These are phyloP conservation scores for Anseranas semipalmata DNA, from an alignment of 2,113 vertebrate genomes.

Conservation along the genomic window DNA sequence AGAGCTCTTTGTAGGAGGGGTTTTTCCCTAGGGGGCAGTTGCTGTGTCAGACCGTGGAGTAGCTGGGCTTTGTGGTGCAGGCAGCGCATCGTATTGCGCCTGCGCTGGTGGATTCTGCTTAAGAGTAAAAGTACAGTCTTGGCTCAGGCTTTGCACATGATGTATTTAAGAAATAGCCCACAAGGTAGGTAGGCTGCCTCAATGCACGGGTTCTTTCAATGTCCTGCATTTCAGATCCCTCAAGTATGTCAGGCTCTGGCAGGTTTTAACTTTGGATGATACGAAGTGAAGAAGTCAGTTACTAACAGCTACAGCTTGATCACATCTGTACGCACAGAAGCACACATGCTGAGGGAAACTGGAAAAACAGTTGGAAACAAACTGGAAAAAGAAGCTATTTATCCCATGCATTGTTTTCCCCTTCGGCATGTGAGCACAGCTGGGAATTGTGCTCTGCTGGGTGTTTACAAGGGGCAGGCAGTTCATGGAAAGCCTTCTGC, in stretches of 20 bases:
- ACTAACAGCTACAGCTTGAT: neutral
- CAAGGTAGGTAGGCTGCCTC: neutral
- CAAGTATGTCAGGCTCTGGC: neutral
- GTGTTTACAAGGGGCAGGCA: neutral
- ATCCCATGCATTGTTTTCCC: neutral
- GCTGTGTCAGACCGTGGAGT: neutral
- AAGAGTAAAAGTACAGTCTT: neutral
- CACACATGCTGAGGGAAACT: neutral
- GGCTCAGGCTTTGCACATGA: neutral
- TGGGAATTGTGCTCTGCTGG: neutral
- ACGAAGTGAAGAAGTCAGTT: neutral
- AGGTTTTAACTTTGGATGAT: neutral
- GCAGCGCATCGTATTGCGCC: neutral
- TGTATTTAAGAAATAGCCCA: neutral
- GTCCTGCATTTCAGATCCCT: neutral
- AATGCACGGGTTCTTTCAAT: neutral
- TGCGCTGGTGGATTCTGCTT: neutral
- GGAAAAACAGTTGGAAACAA: slow-evolving; percentile 9
- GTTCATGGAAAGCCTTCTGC: slow-evolving; percentile 18
- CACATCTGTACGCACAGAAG: neutral
- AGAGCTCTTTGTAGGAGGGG: neutral
- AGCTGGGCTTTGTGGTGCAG: neutral
- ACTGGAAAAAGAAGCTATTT: slow-evolving; percentile 25
- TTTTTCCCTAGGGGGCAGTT: neutral
- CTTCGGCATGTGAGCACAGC: neutral